Percentiles rank a stretch among this genome's conserved stretches.
These are phyloP conservation scores for Thecocarcelia acutangulata DNA, from an alignment of 2,888 invertebrate genomes.

Conservation along the genomic window DNA sequence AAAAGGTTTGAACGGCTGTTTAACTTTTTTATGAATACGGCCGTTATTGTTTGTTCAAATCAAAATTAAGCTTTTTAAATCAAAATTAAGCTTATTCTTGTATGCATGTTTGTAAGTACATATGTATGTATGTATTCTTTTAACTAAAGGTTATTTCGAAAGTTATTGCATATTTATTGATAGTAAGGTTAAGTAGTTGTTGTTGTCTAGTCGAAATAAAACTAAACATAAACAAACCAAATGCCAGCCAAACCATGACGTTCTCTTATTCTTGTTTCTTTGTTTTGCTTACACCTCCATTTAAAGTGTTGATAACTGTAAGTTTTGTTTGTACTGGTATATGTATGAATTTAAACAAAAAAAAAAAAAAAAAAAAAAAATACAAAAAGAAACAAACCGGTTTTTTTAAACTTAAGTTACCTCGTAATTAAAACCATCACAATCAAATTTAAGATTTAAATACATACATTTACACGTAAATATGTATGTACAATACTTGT, in stretches of 20 bases:
- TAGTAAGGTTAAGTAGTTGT: background rate
- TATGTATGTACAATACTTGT: too few species aligned
- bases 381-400: conserved; percentile 19
- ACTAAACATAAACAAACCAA: conserved; percentile 8
- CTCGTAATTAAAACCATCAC: conserved; percentile 48
- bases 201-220: background rate
- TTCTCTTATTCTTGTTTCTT: background rate
- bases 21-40: too few species aligned
- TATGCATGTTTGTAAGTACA: too few species aligned
- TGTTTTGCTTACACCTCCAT: background rate
- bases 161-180: background rate
- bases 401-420: conserved; percentile 38
- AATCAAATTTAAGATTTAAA: conserved; percentile 10
- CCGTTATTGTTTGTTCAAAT: too few species aligned
- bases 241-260: conserved; percentile 46
- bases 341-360: background rate
- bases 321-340: background rate
- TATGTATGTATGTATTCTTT: background rate
- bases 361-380: too few species aligned
- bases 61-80: too few species aligned
- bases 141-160: conserved; percentile 20
- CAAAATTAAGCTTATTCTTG: too few species aligned
- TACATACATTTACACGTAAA: too few species aligned
- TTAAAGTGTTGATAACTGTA: conserved; percentile 9
- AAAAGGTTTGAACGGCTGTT: too few species aligned